phyloP scores from a whole-genome alignment of 2,113 vertebrate genomes.

The Pampusana beccarii region DNA sequence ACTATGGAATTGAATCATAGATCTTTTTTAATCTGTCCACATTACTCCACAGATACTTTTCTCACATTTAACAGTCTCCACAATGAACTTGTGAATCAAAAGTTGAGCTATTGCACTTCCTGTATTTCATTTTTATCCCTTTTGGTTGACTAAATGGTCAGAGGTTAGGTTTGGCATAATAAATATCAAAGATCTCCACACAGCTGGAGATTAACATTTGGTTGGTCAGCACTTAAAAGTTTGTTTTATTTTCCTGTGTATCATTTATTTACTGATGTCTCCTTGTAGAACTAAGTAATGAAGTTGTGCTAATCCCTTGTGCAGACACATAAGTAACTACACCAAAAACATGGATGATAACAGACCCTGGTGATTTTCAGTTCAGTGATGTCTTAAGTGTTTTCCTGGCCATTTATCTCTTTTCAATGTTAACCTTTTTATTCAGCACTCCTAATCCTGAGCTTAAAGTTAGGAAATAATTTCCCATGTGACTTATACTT shows the following conservation, averaged over 20 bases:
- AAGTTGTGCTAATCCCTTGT: not conserved
- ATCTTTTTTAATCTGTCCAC: not conserved
- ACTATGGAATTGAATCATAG: not conserved
- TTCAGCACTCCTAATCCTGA: not conserved
- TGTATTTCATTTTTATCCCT: not conserved
- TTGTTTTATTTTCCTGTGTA: not conserved
- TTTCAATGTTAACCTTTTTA: not conserved
- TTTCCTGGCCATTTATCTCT: not conserved
- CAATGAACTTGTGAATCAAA: not conserved
- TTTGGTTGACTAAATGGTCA: not conserved
- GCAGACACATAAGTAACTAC: not conserved
- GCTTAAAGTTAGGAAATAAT: not conserved
- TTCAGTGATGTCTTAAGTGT: not conserved
- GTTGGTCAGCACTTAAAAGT: not conserved
- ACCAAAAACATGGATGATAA: not conserved
- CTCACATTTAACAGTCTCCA: not conserved
- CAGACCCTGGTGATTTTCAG: not conserved
- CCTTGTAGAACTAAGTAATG: fast-evolving
- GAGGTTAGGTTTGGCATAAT: not conserved
- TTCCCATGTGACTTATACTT: not conserved
- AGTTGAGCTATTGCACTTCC: not conserved
- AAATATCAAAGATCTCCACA: not conserved
- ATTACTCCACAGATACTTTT: not conserved
- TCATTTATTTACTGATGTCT: not conserved
- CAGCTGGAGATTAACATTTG: fast-evolving